These are phyloP conservation scores for Drosophila mettleri DNA, from an alignment of 2,888 invertebrate genomes.

Conservation along the genomic window DNA sequence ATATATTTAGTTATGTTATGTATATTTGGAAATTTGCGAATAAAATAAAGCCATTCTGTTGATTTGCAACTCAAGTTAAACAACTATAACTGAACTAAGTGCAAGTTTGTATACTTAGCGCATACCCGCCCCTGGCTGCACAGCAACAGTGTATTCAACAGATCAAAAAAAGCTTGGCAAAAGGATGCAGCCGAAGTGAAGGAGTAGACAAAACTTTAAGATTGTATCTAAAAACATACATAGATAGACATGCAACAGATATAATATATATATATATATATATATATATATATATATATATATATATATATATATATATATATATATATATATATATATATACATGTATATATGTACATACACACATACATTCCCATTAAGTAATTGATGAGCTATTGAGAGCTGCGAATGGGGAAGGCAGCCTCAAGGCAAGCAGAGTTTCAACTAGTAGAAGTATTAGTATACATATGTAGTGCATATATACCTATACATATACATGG, in stretches of 20 bases:
- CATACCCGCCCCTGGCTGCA: background rate
- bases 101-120: background rate
- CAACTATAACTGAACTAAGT: no score
- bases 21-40: background rate
- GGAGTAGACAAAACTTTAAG: background rate
- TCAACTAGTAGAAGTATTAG: background rate
- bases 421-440: background rate
- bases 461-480: background rate
- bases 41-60: background rate
- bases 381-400: conserved; percentile 15
- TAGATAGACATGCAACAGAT: background rate
- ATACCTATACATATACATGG: no score
- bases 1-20: background rate
- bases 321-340: no score
- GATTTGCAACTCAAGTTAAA: background rate
- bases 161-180: background rate
- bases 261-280: background rate
- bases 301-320: background rate
- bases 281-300: background rate
- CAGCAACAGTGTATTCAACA: background rate
- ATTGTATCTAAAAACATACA: conserved; percentile 1
- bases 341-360: conserved; percentile 1
- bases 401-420: background rate
- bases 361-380: background rate
- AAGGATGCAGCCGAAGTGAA: background rate